Percentiles rank a stretch among this genome's conserved stretches.
Conservation (phyloP, 2,888 invertebrate genomes). For the Tuta absoluta region DNA sequence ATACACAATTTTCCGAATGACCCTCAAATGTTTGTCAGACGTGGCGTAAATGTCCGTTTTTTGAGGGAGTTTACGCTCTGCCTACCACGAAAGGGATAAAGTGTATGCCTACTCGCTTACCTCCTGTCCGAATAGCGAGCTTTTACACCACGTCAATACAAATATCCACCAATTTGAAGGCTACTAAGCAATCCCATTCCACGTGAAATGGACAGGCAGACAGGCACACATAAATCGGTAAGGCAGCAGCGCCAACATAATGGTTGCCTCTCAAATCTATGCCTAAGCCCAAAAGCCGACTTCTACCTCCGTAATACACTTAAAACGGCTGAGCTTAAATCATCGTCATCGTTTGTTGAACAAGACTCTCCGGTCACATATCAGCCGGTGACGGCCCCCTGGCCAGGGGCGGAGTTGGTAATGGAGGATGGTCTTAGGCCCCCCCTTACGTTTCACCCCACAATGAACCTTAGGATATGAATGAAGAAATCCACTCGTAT, state of each 20-base stretch:
- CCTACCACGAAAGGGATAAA: no score
- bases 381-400: constrained; percentile 67
- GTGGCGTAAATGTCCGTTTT: no score
- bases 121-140: not conserved
- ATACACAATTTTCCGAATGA: no score
- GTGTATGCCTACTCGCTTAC: no score
- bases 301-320: constrained; percentile 79
- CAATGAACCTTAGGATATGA: no score
- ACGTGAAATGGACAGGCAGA: constrained; percentile 54
- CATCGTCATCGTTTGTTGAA: constrained; percentile 82
- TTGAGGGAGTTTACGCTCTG: no score
- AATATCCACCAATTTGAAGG: constrained; percentile 20
- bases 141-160: not conserved
- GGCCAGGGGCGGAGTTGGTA: constrained; percentile 29
- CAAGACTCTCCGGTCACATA: constrained; percentile 81
- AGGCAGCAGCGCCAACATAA: constrained; percentile 54
- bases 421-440: not conserved
- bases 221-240: constrained; percentile 72
- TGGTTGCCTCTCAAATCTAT: constrained; percentile 75
- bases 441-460: not conserved
- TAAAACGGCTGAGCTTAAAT: constrained; percentile 80
- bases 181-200: constrained; percentile 27
- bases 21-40: no score
- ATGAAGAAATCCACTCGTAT: no score
- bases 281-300: constrained; percentile 75